Evolutionary conservation across 2,888 invertebrate species (phyloP), one percentile per base, ranked within the genome.

Genomic region (Brachynemurus nebulosus): DNA sequence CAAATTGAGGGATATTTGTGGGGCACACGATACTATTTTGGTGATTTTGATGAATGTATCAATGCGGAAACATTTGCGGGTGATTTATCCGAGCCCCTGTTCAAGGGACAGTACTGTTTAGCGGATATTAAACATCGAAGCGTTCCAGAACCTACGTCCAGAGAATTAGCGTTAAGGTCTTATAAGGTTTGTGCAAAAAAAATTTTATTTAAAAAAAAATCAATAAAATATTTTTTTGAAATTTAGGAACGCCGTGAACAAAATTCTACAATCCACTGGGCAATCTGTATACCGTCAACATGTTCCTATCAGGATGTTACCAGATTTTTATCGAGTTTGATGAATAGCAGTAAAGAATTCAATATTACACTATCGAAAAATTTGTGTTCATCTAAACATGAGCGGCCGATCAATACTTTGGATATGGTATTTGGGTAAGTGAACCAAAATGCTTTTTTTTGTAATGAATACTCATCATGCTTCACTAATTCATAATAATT

Each of bases 1-100:
- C 74, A 76, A 27, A 76, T 80, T 1, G 70, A 71, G 51, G 82
- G 82, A 11, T 63, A 82, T 11, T 69, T 81, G 14, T 73, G 72
- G 50, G 81, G 81, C 2, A 73, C 77, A 9, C 69, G 73, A 1
- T 80, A 76, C 62, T 80, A 82, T 49, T 65, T 83, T 49, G 83
- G 83, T 1, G 80, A 83, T 61, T 83, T 76, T 55, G 82, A 83
- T 57, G 80, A 83, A 61, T 83, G 83, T 54, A 63, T 80, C 11
- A 52, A 59, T 34, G 59, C 63, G 16, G 47, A 49, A 23, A 43
- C 50, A 39, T 42, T 46, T 11, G 41, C 37, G 7, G 47, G 30
- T 2, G 40, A 36, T 30, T 20, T 40, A 8, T 58, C 61, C n/a
- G 63, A 61, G 1, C 53, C 61, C 7, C 53, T 61, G 2, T 67